A percentile compares a stretch with the other conserved stretches of the same genome.
Evolutionary conservation across 2,113 vertebrate genomes (phyloP).

Genomic region (Jacana jacana): DNA sequence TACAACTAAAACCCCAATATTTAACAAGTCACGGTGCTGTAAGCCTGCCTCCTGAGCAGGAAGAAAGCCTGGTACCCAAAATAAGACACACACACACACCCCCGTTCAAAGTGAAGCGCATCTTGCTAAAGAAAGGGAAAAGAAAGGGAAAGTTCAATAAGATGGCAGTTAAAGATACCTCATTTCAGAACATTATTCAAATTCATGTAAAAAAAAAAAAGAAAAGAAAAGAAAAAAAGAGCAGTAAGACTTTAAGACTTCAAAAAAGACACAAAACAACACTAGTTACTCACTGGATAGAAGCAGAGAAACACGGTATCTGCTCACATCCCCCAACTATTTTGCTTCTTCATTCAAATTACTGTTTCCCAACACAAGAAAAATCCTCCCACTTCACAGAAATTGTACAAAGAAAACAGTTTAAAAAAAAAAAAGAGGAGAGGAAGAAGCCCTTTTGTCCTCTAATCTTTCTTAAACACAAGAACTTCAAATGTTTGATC

Average conservation of each 20-base stretch:
- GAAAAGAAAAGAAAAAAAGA: too few species aligned
- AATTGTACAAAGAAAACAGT: too few species aligned
- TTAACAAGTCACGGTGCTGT: not conserved
- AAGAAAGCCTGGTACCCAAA: not conserved
- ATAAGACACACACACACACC: too few species aligned
- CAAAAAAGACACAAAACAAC: too few species aligned
- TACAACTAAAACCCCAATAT: not conserved
- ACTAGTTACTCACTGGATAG: too few species aligned
- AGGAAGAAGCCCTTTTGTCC: not conserved
- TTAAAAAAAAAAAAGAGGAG: too few species aligned
- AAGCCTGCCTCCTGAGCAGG: not conserved
- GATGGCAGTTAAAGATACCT: not conserved
- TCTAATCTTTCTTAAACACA: not conserved
- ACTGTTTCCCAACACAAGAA: not conserved
- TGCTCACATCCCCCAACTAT: slow-evolving; percentile 15
- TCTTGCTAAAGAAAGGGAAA: not conserved
- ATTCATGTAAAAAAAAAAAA: not conserved
- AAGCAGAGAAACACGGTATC: not conserved
- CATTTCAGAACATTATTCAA: slow-evolving; percentile 40
- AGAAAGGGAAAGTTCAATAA: not conserved
- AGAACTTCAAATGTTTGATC: not conserved
- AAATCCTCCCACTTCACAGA: not conserved
- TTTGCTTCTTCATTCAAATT: not conserved
- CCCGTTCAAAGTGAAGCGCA: not conserved
- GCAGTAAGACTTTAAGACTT: too few species aligned